Evolutionary conservation across 2,797 vertebrate species (phyloP).

Genomic region (Lacerta bilineata): DNA sequence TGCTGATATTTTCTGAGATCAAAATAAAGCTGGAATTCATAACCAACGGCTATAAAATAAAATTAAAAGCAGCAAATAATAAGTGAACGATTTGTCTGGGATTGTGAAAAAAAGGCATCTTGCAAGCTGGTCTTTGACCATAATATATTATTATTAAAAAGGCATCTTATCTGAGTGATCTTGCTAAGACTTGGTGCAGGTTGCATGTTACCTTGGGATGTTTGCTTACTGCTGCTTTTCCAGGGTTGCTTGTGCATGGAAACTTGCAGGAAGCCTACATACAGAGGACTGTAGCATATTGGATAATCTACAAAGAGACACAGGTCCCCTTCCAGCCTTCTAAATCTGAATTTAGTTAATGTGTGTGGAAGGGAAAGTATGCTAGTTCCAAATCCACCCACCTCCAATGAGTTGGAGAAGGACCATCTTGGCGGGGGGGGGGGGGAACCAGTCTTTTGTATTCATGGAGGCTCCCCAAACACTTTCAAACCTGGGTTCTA

Average conservation of each 20-base stretch:
- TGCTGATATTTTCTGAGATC: conserved; percentile 45
- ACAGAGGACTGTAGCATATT: neutral
- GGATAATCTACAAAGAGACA: neutral
- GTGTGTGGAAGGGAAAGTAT: too few species aligned
- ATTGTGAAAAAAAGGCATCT: conserved; percentile 8
- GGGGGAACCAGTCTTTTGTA: too few species aligned
- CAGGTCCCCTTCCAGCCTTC: neutral
- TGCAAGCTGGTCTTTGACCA: too few species aligned
- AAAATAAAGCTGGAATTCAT: neutral
- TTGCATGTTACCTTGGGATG: neutral
- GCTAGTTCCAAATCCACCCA: too few species aligned
- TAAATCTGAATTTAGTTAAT: too few species aligned
- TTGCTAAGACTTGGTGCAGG: neutral
- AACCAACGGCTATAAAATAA: conserved; percentile 51
- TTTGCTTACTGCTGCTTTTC: neutral
- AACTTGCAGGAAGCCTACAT: neutral
- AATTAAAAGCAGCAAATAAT: neutral
- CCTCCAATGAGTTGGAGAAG: too few species aligned
- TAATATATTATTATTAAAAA: neutral
- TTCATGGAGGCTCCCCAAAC: too few species aligned
- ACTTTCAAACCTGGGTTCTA: too few species aligned
- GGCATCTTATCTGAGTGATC: neutral
- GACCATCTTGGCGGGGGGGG: too few species aligned
- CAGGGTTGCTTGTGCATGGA: neutral
- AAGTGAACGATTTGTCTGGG: neutral